These are phyloP conservation scores for Autographa pulchrina DNA, from an alignment of 2,888 invertebrate genomes.

Conservation along the genomic window DNA sequence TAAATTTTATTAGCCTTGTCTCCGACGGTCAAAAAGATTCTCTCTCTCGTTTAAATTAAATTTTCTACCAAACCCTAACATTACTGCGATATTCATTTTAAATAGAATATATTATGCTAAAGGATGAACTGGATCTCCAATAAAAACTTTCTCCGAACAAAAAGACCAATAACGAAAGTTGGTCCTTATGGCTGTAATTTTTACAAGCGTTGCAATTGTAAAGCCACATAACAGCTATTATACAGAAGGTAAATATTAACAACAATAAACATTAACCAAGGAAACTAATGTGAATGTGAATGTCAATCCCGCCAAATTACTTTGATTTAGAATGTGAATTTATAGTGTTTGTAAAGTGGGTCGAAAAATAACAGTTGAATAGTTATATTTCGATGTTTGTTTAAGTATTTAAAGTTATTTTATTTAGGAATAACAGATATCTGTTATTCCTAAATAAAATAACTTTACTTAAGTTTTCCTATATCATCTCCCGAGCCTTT, in stretches of 20 bases:
- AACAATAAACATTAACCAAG: too few species aligned
- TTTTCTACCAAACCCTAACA: slow-evolving; percentile 32
- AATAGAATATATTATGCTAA: slow-evolving; percentile 40
- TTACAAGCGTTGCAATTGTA: slow-evolving; percentile 34
- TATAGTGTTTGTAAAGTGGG: too few species aligned
- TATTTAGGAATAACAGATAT: too few species aligned
- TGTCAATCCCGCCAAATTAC: too few species aligned
- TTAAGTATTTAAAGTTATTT: too few species aligned
- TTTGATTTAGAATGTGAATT: too few species aligned
- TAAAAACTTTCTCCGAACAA: slow-evolving; percentile 46
- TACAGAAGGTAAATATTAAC: slow-evolving; percentile 17
- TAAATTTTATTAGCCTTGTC: slow-evolving; percentile 33
- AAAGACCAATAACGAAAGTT: slow-evolving; percentile 46
- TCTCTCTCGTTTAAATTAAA: slow-evolving; percentile 41
- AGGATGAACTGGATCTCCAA: slow-evolving; percentile 32
- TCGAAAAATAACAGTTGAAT: too few species aligned
- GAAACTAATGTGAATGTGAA: too few species aligned
- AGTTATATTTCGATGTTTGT: too few species aligned
- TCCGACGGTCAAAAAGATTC: slow-evolving; percentile 39
- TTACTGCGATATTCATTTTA: slow-evolving; percentile 45
- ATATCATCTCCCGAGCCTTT: too few species aligned
- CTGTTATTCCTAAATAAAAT: too few species aligned
- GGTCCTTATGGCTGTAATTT: slow-evolving; percentile 40
- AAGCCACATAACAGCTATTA: fast-evolving
- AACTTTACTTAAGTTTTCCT: too few species aligned